Percentiles rank a stretch among this genome's conserved stretches.
phyloP scores from a whole-genome alignment of 2,888 invertebrate genomes.

The Subacronicta megacephala region DNA sequence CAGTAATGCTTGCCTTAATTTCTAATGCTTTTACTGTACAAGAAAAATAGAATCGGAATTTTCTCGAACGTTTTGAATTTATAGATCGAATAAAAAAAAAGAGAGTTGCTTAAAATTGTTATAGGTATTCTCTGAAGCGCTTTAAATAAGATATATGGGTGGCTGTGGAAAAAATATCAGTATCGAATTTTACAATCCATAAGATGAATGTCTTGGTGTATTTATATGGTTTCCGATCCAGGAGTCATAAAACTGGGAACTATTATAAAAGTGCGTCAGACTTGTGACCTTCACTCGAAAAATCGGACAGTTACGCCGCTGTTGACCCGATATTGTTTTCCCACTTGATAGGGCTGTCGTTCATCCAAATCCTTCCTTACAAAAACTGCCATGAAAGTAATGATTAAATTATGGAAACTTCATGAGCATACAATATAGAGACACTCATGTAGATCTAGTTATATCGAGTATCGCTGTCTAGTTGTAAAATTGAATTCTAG shows the following conservation, averaged over 20 bases:
- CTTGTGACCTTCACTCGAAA: slow-evolving; percentile 65
- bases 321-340: slow-evolving; percentile 40
- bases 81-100: slow-evolving; percentile 24
- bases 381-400: slow-evolving; percentile 22
- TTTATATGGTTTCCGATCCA: slow-evolving; percentile 81
- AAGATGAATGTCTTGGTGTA: slow-evolving; percentile 66
- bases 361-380: slow-evolving; percentile 20
- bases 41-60: slow-evolving; percentile 19
- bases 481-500: slow-evolving; percentile 32
- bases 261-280: slow-evolving; percentile 78
- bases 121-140: slow-evolving; percentile 22
- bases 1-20: slow-evolving; percentile 76
- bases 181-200: slow-evolving; percentile 63
- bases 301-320: slow-evolving; percentile 32
- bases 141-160: slow-evolving; percentile 45
- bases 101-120: slow-evolving; percentile 27
- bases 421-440: background rate
- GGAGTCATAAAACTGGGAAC: slow-evolving; percentile 73
- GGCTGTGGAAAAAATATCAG: slow-evolving; percentile 49
- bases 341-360: slow-evolving; percentile 24
- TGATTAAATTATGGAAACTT: slow-evolving; percentile 24
- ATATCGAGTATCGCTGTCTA: background rate
- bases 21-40: slow-evolving; percentile 59
- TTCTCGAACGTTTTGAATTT: slow-evolving; percentile 13
- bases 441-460: background rate